Evolutionary conservation across 2,797 vertebrate species (phyloP), one percentile per base, ranked within the genome.

Genomic region (Pseudopleuronectes americanus): DNA sequence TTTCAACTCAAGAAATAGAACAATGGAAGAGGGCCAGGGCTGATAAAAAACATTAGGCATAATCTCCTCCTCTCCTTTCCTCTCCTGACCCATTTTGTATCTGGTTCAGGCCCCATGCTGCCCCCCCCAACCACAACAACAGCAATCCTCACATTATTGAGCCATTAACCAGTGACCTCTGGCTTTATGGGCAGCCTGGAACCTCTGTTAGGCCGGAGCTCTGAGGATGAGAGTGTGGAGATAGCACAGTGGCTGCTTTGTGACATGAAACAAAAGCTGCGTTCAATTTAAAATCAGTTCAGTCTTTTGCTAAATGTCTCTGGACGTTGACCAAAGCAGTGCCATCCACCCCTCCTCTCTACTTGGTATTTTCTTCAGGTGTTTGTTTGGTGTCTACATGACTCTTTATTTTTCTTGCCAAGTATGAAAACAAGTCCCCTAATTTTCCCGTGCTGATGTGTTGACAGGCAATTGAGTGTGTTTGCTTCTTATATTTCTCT

Each of bases 71-170:
- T 26, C 41, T 68, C 28, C 45, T 74, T 38, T 19, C 71, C 47
- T 70, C 62, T 62, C 36, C 55, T 69, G 81, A 84, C 84, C 49
- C 60, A 64, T 77, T 84, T 45, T 85, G 79, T 76, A 16, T 71
- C 62, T 65, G 74, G 53, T 57, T 47, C 6, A 31, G 69, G 28
- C 66, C 71, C 59, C 22, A 17, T 8, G 13, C 58, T 54, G 17
- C 13, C 31, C 43, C 43, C 16, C 16, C 5, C 38, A 12, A 41
- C 43, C 75, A 9, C 58, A 56, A 73, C 77, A 87, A 91, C 89
- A 87, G 90, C 89, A 89, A 74, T 84, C 68, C 79, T 23, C 89
- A 87, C 81, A 92, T 92, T 89, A 91, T 87, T 80, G 58, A 77
- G 77, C 79, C 84, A 84, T 90, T 87, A 89, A 64, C 67, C 79